phyloP scores from a whole-genome alignment of 2,888 invertebrate species.

The Limenitis camilla region DNA sequence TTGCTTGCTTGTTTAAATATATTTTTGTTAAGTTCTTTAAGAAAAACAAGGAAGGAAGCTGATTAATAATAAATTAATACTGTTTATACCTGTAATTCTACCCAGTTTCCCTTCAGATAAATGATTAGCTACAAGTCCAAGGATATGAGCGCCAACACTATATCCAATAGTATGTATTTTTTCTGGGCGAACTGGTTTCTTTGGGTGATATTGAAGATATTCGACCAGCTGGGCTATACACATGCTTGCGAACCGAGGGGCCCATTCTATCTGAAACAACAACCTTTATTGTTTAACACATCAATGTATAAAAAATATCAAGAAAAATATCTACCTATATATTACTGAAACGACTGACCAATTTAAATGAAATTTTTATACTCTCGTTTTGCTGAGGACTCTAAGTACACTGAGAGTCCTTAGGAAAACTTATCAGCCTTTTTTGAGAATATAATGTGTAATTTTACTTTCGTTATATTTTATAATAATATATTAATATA shows the following conservation, averaged over 20 bases:
- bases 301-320: too few species aligned
- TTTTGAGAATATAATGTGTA: too few species aligned
- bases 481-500: not conserved
- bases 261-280: conserved; percentile 38
- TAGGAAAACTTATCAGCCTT: too few species aligned
- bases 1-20: too few species aligned
- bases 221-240: conserved; percentile 88
- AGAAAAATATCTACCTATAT: too few species aligned
- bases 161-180: conserved; percentile 88
- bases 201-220: conserved; percentile 84
- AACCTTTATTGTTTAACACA: not conserved
- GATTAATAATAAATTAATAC: not conserved
- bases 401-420: too few species aligned
- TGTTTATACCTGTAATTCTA: conserved; percentile 73
- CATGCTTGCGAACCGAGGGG: conserved; percentile 47
- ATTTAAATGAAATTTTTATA: too few species aligned
- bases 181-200: conserved; percentile 81
- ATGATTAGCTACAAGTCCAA: conserved; percentile 87
- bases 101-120: conserved; percentile 85
- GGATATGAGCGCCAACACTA: conserved; percentile 90
- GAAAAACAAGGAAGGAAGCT: too few species aligned
- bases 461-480: too few species aligned
- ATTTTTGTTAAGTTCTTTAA: too few species aligned
- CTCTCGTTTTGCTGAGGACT: too few species aligned
- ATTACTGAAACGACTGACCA: too few species aligned